Base-by-base conservation (phyloP, 1,140 invertebrate species). In the Drosophila oshimai region DNA sequence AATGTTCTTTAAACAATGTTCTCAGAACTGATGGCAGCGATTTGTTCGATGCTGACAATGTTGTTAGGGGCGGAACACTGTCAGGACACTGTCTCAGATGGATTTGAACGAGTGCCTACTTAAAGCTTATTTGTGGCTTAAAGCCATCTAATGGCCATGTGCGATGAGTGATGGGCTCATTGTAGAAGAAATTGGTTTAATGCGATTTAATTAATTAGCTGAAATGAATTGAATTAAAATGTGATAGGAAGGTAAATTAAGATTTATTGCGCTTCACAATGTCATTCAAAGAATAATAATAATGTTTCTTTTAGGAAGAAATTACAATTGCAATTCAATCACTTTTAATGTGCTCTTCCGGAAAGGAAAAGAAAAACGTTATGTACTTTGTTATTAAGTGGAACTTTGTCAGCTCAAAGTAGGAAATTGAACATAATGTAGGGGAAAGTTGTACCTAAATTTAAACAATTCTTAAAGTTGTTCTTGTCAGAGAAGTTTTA, bases 1-100 rank as follows among this genome's bases (percentile, higher is more conserved):
- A 87, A 80, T 79, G 67, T 51, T 86, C 81, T 73, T 86, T 86
- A 86, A 86, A 80, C 81, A 86, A 80, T 73, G 71, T 60, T 34
- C 71, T 34, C 65, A 65, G 22, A 87, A 86, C 65, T 80, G 80
- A 84, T 84, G 80, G 80, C 80, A 73, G 65, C 80, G 71, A 84
- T 84, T 80, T 84, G 80, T 86, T 76, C 54, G 47, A 62, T 71
- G 64, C 58, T 78, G 60, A 84, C 71, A 73, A 72, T 72, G 61
- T 49, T 58, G 54, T 34, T 54, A 50, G 54, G 7, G 24, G 22
- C n/a, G 28, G 44, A 2, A 9, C 26, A n/a, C n/a, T n/a, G n/a
- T n/a, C 24, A 13, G 41, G 22, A 28, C 33, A 28, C 24, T 13
- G 15, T 10, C 12, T 15, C 7, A 17, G 31, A 13, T n/a, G 26